A percentile compares a stretch with the other conserved stretches of the same genome.
Conservation (phyloP, 2,888 invertebrate species). For the Melanostoma mellinum region DNA sequence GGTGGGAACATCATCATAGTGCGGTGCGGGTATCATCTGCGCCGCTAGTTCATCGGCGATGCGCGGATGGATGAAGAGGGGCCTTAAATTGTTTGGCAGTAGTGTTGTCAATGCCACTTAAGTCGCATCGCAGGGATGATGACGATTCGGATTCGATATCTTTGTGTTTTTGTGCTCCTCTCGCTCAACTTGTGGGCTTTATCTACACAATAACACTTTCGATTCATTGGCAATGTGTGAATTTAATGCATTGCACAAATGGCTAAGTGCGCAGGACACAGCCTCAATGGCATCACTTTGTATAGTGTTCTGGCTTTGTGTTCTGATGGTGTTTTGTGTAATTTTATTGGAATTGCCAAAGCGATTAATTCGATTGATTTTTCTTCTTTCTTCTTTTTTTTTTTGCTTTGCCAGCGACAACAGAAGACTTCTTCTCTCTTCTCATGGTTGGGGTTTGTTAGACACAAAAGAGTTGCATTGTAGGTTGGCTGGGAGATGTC, state of each 20-base stretch:
- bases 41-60: not conserved
- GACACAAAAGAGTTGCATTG: slow-evolving; percentile 30
- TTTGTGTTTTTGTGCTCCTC: slow-evolving; percentile 21
- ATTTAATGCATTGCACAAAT: slow-evolving; percentile 60
- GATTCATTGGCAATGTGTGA: slow-evolving; percentile 66
- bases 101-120: slow-evolving; percentile 71
- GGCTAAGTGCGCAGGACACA: slow-evolving; percentile 37
- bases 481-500: slow-evolving; percentile 44
- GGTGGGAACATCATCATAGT: slow-evolving; percentile 47
- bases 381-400: slow-evolving; percentile 4
- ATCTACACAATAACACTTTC: slow-evolving; percentile 61
- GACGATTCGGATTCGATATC: slow-evolving; percentile 48
- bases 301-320: slow-evolving; percentile 26
- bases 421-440: slow-evolving; percentile 2
- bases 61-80: slow-evolving; percentile 1
- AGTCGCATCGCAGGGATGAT: slow-evolving; percentile 22
- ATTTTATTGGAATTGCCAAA: slow-evolving; percentile 64
- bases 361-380: slow-evolving; percentile 65
- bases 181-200: not conserved
- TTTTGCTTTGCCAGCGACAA: not conserved
- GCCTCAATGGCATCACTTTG: slow-evolving; percentile 23
- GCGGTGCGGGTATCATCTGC: not conserved
- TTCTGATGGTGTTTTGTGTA: slow-evolving; percentile 67
- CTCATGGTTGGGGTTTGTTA: slow-evolving; percentile 17
- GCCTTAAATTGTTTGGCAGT: slow-evolving; percentile 66